Conservation (phyloP, 2,797 vertebrate genomes). For the Buphagus erythrorhynchus region DNA sequence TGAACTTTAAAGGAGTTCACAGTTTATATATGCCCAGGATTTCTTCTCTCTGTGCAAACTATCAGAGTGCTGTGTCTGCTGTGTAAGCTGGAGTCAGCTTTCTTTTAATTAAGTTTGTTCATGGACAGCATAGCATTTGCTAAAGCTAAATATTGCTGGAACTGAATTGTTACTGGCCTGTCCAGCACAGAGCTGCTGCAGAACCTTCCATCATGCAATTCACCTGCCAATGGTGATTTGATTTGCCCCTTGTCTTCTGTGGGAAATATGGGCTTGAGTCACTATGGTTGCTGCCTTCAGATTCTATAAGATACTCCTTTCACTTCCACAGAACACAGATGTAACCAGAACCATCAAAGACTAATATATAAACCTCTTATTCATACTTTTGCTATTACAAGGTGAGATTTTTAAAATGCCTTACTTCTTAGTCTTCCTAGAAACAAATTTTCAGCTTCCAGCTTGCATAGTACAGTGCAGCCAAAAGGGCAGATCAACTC, state of each 20-base stretch:
- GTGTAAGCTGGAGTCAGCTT: constrained; percentile 13
- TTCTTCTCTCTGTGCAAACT: constrained; percentile 36
- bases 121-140: constrained; percentile 28
- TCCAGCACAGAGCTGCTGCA: neutral
- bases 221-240: constrained; percentile 21
- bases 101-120: constrained; percentile 61
- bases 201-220: constrained; percentile 4
- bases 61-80: neutral
- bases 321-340: neutral
- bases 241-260: constrained; percentile 6
- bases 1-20: constrained; percentile 34
- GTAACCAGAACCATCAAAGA: neutral
- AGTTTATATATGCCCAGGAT: neutral
- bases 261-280: neutral
- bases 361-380: neutral
- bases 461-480: neutral
- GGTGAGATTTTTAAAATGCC: neutral
- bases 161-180: neutral
- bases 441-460: neutral
- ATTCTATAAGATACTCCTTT: neutral
- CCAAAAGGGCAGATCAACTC: neutral
- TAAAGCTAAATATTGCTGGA: constrained; percentile 42
- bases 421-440: neutral
- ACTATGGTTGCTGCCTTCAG: neutral
- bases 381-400: neutral